These are phyloP conservation scores for Chaetophractus vellerosus DNA, from an alignment of 2,797 vertebrate species.

Conservation along the genomic window DNA sequence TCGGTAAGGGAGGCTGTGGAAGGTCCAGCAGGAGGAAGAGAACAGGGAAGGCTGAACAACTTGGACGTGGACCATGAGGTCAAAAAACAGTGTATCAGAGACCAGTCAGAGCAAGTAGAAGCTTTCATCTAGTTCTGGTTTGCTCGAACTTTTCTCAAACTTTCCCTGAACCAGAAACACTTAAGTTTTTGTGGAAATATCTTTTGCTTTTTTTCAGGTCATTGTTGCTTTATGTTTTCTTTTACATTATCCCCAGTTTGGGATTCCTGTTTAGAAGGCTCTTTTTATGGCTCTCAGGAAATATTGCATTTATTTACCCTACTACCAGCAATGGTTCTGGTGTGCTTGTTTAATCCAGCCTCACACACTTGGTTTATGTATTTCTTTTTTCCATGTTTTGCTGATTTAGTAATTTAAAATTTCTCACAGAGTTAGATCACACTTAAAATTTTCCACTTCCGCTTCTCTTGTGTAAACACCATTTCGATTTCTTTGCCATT, in stretches of 20 bases:
- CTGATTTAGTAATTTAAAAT: neutral
- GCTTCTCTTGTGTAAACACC: fast-evolving
- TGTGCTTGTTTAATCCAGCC: no score
- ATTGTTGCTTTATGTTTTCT: no score
- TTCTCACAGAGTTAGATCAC: fast-evolving
- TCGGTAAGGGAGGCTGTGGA: neutral
- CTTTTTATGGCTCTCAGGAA: neutral
- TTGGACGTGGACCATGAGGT: neutral
- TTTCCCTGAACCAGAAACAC: neutral
- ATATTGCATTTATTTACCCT: no score
- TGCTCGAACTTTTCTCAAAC: neutral
- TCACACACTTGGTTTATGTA: fast-evolving
- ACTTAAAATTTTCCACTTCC: fast-evolving
- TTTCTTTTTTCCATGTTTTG: fast-evolving
- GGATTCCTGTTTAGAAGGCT: neutral
- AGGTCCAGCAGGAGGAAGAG: neutral
- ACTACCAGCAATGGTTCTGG: fast-evolving
- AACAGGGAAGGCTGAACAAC: neutral
- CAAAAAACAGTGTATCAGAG: neutral
- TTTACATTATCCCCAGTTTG: neutral
- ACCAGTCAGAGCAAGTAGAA: neutral
- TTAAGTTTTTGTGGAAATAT: no score
- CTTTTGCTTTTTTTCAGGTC: neutral
- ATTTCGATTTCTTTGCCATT: fast-evolving
- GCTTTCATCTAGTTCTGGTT: neutral